phyloP scores from a whole-genome alignment of 1,140 invertebrate genomes.

The Drosophila subpulchrella region DNA sequence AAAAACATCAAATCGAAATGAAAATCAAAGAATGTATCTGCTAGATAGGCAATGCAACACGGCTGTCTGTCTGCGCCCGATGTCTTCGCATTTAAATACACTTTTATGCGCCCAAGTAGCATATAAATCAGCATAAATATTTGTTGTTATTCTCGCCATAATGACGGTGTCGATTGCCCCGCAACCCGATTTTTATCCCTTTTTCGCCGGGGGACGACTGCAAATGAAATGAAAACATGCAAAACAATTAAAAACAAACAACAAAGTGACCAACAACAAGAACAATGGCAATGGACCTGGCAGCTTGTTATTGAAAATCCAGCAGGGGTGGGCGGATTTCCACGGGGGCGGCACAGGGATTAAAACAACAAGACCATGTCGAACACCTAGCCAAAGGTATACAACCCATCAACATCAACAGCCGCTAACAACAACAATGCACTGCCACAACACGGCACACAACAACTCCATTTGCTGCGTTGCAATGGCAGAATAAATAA shows the following conservation, averaged over 20 bases:
- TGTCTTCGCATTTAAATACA: slow-evolving; percentile 39
- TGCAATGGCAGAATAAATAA: slow-evolving; percentile 59
- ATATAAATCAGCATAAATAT: slow-evolving; percentile 49
- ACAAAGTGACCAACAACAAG: slow-evolving; percentile 44
- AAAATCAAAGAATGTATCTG: slow-evolving; percentile 70
- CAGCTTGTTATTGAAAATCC: slow-evolving; percentile 47
- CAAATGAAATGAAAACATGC: slow-evolving; percentile 74
- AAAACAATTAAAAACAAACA: slow-evolving; percentile 73
- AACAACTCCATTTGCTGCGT: slow-evolving; percentile 44
- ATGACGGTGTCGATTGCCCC: slow-evolving; percentile 35
- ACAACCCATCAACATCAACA: slow-evolving; percentile 47
- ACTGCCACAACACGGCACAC: not conserved
- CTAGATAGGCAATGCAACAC: slow-evolving; percentile 47
- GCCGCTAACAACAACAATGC: slow-evolving; percentile 31
- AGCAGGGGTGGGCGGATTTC: slow-evolving; percentile 5
- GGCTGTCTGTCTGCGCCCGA: slow-evolving; percentile 9
- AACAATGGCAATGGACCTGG: slow-evolving; percentile 18
- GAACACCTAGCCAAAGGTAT: slow-evolving; percentile 51
- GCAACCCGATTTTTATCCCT: not conserved
- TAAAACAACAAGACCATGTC: slow-evolving; percentile 48
- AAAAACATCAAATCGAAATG: slow-evolving; percentile 73
- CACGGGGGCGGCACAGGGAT: slow-evolving; percentile 4
- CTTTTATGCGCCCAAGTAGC: slow-evolving; percentile 23
- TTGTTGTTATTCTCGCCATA: slow-evolving; percentile 47
- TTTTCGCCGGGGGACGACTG: not conserved